A percentile compares a stretch with the other conserved stretches of the same genome.
Evolutionary conservation across 2,113 vertebrate species (phyloP).

Genomic region (Gallinago undulata): DNA sequence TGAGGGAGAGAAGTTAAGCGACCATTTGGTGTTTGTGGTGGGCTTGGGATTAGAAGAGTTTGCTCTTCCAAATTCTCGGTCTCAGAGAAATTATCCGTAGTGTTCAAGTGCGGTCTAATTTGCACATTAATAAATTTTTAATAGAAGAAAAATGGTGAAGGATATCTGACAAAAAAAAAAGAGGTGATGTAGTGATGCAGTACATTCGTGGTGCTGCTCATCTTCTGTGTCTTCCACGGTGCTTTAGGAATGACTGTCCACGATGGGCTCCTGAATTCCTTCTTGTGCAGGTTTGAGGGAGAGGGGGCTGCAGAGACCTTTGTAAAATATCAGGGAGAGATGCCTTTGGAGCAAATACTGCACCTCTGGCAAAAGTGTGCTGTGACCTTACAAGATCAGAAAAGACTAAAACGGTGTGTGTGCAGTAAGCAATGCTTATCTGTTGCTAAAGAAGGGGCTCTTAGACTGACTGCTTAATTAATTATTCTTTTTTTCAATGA

Average conservation of each 20-base stretch:
- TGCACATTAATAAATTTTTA: neutral
- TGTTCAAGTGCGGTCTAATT: too few species aligned
- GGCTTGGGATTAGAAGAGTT: neutral
- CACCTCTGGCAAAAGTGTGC: neutral
- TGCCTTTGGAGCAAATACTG: neutral
- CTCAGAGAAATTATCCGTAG: fast-evolving
- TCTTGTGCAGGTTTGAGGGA: neutral
- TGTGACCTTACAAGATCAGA: neutral
- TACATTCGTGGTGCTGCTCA: fast-evolving
- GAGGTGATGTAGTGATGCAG: fast-evolving
- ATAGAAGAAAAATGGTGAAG: neutral
- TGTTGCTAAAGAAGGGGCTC: neutral
- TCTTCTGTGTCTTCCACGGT: neutral
- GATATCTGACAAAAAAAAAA: neutral
- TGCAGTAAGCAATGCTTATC: neutral
- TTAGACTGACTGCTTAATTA: neutral
- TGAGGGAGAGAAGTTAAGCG: neutral
- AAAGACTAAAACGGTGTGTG: fast-evolving
- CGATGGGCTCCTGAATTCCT: neutral
- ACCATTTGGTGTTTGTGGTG: neutral
- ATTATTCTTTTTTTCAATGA: neutral
- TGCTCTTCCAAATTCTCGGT: neutral
- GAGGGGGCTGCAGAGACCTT: fast-evolving
- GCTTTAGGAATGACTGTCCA: neutral
- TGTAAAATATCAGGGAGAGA: neutral